Conservation (phyloP, 2,113 vertebrate species). For the Anoplopoma fimbria region DNA sequence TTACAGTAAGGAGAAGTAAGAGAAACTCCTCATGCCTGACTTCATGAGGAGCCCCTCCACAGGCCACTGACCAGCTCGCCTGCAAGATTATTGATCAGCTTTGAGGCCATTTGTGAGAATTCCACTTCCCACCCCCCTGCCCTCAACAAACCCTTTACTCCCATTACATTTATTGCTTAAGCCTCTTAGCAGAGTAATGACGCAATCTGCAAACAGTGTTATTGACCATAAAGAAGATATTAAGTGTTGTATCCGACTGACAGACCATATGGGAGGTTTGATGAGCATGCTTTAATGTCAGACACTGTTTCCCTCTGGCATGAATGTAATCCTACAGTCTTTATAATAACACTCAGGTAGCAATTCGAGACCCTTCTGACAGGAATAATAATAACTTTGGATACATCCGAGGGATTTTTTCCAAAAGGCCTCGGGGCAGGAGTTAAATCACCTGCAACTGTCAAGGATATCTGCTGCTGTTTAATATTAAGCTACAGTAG, state of each 20-base stretch:
- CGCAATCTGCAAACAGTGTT: background rate
- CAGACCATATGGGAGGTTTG: slow-evolving; percentile 9
- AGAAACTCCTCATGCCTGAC: background rate
- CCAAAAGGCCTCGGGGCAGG: background rate
- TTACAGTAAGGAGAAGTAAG: background rate
- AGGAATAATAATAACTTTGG: slow-evolving; percentile 36
- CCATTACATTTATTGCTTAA: slow-evolving; percentile 5
- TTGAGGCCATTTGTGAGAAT: slow-evolving; percentile 1
- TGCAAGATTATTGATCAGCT: slow-evolving; percentile 46
- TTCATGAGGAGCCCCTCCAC: slow-evolving; percentile 17
- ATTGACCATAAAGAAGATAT: background rate
- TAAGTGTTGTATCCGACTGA: background rate
- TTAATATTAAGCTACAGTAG: slow-evolving; percentile 18
- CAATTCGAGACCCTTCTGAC: slow-evolving; percentile 35
- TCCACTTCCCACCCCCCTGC: background rate
- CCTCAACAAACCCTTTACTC: background rate
- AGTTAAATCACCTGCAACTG: slow-evolving; percentile 27
- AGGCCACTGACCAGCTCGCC: background rate
- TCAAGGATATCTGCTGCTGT: slow-evolving; percentile 18
- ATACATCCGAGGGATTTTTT: slow-evolving; percentile 12
- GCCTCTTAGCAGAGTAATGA: background rate
- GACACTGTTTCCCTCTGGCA: background rate
- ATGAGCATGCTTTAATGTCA: slow-evolving; percentile 27
- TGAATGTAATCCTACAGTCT: background rate
- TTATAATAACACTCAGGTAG: slow-evolving; percentile 7